These are phyloP conservation scores for Metalampra italica DNA, from an alignment of 2,888 invertebrate genomes.

Conservation along the genomic window DNA sequence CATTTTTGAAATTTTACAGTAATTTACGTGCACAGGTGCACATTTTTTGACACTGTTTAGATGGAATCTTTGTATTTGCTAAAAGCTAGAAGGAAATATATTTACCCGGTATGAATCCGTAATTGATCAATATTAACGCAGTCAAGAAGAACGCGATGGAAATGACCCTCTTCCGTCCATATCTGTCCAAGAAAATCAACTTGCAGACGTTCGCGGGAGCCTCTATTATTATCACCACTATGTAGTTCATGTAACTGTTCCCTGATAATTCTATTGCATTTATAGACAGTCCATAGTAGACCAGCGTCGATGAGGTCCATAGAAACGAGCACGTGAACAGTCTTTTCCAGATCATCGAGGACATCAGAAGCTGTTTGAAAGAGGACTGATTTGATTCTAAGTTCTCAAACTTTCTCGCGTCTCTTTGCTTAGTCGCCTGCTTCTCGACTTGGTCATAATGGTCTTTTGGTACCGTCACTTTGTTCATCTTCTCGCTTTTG, in stretches of 20 bases:
- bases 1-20: too few species aligned
- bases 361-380: conserved; percentile 58
- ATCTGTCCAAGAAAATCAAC: conserved; percentile 80
- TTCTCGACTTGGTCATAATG: conserved; percentile 67
- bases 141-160: conserved; percentile 81
- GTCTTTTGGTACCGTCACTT: conserved; percentile 65
- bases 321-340: conserved; percentile 84
- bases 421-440: conserved; percentile 59
- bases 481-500: conserved; percentile 81
- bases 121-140: conserved; percentile 80
- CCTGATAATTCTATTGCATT: conserved; percentile 87
- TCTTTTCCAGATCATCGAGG: conserved; percentile 77
- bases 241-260: conserved; percentile 87
- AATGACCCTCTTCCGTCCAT: conserved; percentile 82
- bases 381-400: conserved; percentile 54
- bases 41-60: too few species aligned
- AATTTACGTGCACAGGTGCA: too few species aligned
- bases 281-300: conserved; percentile 89
- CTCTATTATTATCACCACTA: conserved; percentile 81
- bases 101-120: conserved; percentile 81
- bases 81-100: neutral
- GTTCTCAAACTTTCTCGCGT: conserved; percentile 55
- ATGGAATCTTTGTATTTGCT: too few species aligned
- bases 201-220: conserved; percentile 86
- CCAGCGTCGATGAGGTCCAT: conserved; percentile 87